phyloP scores from a whole-genome alignment of 2,113 vertebrate species.

The Podocnemis expansa region DNA sequence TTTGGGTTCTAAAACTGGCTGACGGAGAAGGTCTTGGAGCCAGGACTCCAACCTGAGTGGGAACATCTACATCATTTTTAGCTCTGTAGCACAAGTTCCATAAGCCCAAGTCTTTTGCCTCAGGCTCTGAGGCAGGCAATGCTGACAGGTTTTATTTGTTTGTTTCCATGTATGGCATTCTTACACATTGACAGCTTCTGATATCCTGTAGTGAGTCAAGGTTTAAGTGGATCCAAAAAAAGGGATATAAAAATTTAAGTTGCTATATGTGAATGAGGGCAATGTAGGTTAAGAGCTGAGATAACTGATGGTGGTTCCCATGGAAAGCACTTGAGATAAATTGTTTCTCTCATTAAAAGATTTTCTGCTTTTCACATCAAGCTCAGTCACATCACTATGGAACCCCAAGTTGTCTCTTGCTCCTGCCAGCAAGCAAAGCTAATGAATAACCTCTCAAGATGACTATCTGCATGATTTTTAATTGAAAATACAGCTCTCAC shows the following conservation, averaged over 20 bases:
- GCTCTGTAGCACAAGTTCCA: not conserved
- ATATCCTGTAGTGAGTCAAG: conserved; percentile 42
- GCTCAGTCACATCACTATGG: not conserved
- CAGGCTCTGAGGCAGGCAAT: not conserved
- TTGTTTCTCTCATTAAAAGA: not conserved
- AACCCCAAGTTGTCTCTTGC: not conserved
- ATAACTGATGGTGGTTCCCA: not conserved
- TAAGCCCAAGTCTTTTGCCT: not conserved
- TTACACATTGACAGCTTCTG: not conserved
- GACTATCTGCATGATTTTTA: conserved; percentile 49
- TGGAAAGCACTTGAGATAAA: not conserved
- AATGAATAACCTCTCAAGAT: conserved; percentile 48
- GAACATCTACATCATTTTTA: not conserved
- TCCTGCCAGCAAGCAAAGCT: not conserved
- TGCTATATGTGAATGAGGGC: accelerated
- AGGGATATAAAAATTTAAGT: not conserved
- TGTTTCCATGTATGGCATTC: not conserved
- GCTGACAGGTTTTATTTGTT: not conserved
- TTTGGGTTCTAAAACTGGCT: too few relatives aligned
- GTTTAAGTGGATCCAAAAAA: not conserved
- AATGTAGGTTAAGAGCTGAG: not conserved
- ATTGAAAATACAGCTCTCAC: conserved; percentile 56
- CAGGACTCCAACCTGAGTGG: not conserved
- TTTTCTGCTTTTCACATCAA: conserved; percentile 25
- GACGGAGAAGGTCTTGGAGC: not conserved